Percentiles rank a stretch among this genome's conserved stretches.
Conservation (phyloP, 2,113 vertebrate genomes). For the Aegotheles bennettii region DNA sequence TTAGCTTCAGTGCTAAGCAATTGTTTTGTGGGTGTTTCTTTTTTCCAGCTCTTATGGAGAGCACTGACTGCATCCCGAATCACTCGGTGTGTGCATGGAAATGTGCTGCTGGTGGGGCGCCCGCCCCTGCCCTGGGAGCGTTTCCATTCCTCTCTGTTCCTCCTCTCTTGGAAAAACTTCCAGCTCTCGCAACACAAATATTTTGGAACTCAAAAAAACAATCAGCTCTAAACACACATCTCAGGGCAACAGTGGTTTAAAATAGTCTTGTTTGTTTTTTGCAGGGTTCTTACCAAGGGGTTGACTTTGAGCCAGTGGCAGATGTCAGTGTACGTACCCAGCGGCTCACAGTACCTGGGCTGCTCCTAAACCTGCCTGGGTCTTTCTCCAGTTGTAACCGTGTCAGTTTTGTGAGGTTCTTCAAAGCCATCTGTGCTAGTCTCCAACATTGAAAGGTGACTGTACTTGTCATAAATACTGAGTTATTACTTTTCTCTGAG, state of each 20-base stretch:
- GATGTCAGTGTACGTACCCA: background rate
- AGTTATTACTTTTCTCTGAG: constrained; percentile 2
- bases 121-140: background rate
- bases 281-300: background rate
- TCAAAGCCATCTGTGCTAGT: constrained; percentile 50
- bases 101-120: background rate
- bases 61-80: constrained; percentile 10
- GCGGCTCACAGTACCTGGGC: background rate
- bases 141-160: background rate
- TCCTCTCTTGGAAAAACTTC: background rate
- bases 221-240: background rate
- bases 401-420: constrained; percentile 40
- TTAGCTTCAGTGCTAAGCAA: background rate
- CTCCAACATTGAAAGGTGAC: constrained; percentile 31
- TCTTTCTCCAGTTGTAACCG: constrained; percentile 22
- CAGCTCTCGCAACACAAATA: background rate
- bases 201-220: background rate
- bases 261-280: background rate
- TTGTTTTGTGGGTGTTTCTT: background rate
- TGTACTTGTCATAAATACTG: background rate
- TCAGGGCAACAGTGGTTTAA: background rate
- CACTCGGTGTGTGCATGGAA: background rate
- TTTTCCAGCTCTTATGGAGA: background rate
- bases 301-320: background rate
- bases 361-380: constrained; percentile 47